A percentile compares a stretch with the other conserved stretches of the same genome.
These are phyloP conservation scores for Oryzias woworae DNA, from an alignment of 2,113 vertebrate species.

Conservation along the genomic window DNA sequence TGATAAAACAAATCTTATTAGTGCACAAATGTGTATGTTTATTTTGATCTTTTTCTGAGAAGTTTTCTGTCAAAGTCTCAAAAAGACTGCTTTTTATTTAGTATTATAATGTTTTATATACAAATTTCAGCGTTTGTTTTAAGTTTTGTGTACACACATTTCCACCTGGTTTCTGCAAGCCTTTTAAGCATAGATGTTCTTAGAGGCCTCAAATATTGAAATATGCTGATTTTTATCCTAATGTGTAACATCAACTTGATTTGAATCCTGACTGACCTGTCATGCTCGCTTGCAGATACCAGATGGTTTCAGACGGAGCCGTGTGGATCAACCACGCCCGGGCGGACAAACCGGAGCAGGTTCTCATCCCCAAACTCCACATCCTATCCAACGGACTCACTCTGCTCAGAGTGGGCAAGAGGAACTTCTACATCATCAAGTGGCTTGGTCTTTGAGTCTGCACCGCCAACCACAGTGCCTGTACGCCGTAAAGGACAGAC, in stretches of 20 bases:
- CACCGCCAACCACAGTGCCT: not conserved
- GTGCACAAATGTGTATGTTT: no score
- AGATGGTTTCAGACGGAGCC: slow-evolving; percentile 86
- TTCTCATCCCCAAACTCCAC: slow-evolving; percentile 86
- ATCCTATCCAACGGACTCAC: slow-evolving; percentile 93
- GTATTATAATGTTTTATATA: no score
- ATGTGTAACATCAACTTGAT: not conserved
- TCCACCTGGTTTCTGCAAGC: no score
- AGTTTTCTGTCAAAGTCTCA: no score
- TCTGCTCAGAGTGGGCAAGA: slow-evolving; percentile 90
- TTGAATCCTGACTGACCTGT: not conserved
- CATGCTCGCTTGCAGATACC: slow-evolving; percentile 78
- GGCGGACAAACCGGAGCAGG: slow-evolving; percentile 83
- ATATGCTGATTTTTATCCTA: not conserved
- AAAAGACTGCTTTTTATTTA: no score
- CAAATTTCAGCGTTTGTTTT: no score
- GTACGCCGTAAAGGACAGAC: slow-evolving; percentile 15
- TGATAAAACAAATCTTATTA: no score
- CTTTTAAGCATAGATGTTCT: no score
- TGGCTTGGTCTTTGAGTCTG: slow-evolving; percentile 82
- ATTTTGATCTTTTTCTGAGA: no score
- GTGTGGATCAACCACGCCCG: slow-evolving; percentile 89
- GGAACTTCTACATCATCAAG: slow-evolving; percentile 91
- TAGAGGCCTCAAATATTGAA: no score
- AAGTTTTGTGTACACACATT: no score